Evolutionary conservation across 2,888 invertebrate species (phyloP), one percentile per base, ranked within the genome.

Genomic region (Philereme transversata): DNA sequence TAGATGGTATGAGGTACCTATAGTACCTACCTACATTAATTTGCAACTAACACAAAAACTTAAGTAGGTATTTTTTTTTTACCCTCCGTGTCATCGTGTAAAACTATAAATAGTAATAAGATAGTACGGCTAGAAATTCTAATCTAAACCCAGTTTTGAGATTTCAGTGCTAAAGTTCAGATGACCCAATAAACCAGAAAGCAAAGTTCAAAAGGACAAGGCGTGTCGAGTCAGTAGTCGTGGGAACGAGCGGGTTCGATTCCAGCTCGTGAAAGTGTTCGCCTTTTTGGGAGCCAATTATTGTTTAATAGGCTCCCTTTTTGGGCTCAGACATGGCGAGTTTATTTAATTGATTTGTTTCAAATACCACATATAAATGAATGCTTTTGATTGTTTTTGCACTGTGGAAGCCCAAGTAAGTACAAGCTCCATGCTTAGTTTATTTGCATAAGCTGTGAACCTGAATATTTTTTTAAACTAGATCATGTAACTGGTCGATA

Each of bases 261-360:
- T 61, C 60, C 69, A 58, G 61, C 35, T 62, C 65, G 79, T 73
- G 79, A 80, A 80, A 79, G 79, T 75, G 70, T 69, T 52, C 65
- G 67, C 74, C 76, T 63, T 65, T 74, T 76, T 72, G 69, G 76
- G 77, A 43, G 58, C 58, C 66, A 68, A 71, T 73, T 75, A 80
- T 68, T 66, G 63, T 60, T 62, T 64, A 67, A 69, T 71, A 60
- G 62, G 51, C 51, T 59, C 47, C 60, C 57, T 49, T 65, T 59
- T 60, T 50, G 51, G 59, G 58, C 45, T 33, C 5, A 11, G 47
- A 50, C 51, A 51, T 9, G 51, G 38, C 10, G n/a, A 11, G 54
- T 55, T 57, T 51, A 55, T 55, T 55, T 55, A 45, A 51, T 62
- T 62, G 62, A 46, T 54, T 57, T 54, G 51, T 47, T 58, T 55